Conservation (phyloP, 2,888 invertebrate genomes). For the Tenthredo distinguenda region DNA sequence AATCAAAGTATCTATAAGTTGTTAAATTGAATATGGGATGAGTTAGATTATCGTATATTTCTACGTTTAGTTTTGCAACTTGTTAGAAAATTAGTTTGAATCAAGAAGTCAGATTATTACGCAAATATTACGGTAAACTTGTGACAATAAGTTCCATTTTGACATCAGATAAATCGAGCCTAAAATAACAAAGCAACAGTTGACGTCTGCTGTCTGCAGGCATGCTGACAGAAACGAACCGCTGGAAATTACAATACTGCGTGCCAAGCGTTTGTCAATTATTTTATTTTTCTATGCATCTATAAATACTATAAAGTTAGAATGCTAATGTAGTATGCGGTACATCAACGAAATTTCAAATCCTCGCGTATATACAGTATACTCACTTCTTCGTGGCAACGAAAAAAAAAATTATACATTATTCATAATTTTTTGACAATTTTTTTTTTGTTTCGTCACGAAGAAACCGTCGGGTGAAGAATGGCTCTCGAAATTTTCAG, state of each 20-base stretch:
- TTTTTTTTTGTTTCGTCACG: neutral
- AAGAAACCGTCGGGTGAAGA: neutral
- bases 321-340: neutral
- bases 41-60: neutral
- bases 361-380: neutral
- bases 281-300: constrained; percentile 41
- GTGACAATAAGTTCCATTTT: constrained; percentile 40
- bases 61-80: neutral
- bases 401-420: neutral
- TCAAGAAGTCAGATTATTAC: constrained; percentile 37
- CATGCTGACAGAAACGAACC: constrained; percentile 46
- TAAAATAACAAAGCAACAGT: constrained; percentile 52
- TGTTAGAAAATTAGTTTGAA: neutral
- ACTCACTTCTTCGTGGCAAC: neutral
- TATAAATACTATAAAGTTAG: constrained; percentile 40
- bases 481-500: neutral
- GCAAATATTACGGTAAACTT: constrained; percentile 21
- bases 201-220: constrained; percentile 44
- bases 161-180: constrained; percentile 51
- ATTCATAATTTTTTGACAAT: neutral
- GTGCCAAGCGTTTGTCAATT: constrained; percentile 52
- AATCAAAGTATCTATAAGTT: neutral
- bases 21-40: neutral
- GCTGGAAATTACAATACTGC: constrained; percentile 40
- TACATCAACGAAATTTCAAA: neutral